Evolutionary conservation across 2,888 invertebrate genomes (phyloP).

Genomic region (Scaptomyza cyrtandrae): DNA sequence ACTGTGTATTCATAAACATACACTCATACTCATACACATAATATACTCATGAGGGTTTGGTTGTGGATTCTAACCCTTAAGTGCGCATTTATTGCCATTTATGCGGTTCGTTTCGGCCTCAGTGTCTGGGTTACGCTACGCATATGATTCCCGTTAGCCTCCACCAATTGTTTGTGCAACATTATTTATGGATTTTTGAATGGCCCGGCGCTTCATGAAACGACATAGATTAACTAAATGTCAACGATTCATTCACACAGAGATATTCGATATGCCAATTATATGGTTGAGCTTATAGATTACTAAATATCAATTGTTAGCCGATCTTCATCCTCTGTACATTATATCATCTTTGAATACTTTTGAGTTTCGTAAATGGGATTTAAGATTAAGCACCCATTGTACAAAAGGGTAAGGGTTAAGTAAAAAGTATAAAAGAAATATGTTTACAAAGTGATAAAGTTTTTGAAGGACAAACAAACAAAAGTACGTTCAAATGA

Average conservation of each 20-base stretch:
- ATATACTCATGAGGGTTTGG: constrained; percentile 21
- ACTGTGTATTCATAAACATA: neutral
- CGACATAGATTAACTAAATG: constrained; percentile 31
- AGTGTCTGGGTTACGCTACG: constrained; percentile 72
- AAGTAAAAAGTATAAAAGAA: neutral
- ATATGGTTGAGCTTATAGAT: constrained; percentile 39
- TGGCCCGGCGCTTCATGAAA: constrained; percentile 62
- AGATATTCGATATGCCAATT: constrained; percentile 53
- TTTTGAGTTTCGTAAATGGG: constrained; percentile 7
- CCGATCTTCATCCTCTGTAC: constrained; percentile 1
- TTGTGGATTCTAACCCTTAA: constrained; percentile 70
- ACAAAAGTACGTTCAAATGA: neutral
- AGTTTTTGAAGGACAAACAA: neutral
- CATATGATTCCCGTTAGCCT: constrained; percentile 53
- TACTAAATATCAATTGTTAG: constrained; percentile 34
- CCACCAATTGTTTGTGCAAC: constrained; percentile 44
- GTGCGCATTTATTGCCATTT: constrained; percentile 79
- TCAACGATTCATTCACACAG: constrained; percentile 9
- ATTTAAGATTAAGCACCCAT: neutral
- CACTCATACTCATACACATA: constrained; percentile 6
- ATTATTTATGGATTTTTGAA: constrained; percentile 74
- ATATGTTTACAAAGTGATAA: neutral
- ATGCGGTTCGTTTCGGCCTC: constrained; percentile 73
- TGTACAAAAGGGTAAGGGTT: neutral
- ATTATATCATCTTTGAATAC: constrained; percentile 6